Evolutionary conservation across 2,113 vertebrate genomes (phyloP), one percentile per base, ranked within the genome.

Genomic region (Eolophus roseicapilla): DNA sequence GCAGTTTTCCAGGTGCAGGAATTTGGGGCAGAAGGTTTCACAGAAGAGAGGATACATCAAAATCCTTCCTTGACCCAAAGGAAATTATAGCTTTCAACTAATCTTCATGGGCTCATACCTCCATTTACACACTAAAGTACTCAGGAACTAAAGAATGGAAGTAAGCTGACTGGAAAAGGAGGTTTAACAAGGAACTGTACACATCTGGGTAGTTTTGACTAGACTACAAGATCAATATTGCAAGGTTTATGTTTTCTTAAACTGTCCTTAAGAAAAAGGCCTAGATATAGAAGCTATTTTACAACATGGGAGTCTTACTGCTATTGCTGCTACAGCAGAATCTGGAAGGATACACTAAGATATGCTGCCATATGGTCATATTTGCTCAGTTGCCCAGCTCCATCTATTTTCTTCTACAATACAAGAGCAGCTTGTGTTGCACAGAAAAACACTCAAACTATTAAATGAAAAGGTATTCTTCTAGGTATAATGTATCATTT

Each of bases 351-450:
- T 74, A 79, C 8, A 4, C n/a, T 65, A 79, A 41, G 59, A 79
- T 84, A 82, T 46, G 33, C 68, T 84, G 63, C 91, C 95, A 96
- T 94, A 94, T 94, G 86, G 86, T 79, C 67, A 31, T 65, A 91
- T 46, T 79, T 96, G 91, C 86, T 94, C 88, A 93, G 95, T 75
- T 95, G 69, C 52, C 80, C 82, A 93, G 64, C 31, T 93, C 73
- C 55, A 60, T 81, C 60, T 71, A 90, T 86, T 94, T 95, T 86
- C 76, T 90, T 77, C 82, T 81, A 55, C 17, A 20, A 80, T 21
- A 52, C 1, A 35, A 83, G 19, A 57, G 44, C 33, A 88, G 77
- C 33, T 47, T 84, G 39, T 43, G 11, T 33, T 88, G 14, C 5
- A 7, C 13, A 11, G 27, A 50, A 77, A 78, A 50, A 12, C 2